Evolutionary conservation across 2,113 vertebrate species (phyloP), one percentile per base, ranked within the genome.

Genomic region (Craseonycteris thonglongyai): DNA sequence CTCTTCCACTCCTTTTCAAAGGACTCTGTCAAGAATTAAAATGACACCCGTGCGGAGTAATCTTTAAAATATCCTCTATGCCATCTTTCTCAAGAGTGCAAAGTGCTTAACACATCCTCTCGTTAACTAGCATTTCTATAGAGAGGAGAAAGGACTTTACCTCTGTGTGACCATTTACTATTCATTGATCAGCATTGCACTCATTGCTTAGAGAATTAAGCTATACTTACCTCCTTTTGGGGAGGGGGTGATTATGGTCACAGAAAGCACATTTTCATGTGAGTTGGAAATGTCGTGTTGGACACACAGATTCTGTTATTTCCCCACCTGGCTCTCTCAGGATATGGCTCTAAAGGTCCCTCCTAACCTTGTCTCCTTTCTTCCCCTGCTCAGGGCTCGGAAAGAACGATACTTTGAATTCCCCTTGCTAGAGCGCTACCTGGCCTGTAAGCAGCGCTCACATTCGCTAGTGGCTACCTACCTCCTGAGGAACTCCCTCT

Each of bases 371-470:
- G 61, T 54, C 69, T 89, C 56, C 35, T 84, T 91, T 95, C 89
- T 96, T 82, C 78, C 58, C 47, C n/a, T 94, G n/a, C 35, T 19
- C 98, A 99, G 99, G 97, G 99, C 99, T 69, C 99, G 99, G 82
- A 98, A 65, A 95, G 99, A 99, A 96, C 98, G 99, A 5, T 99
- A 99, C 95, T 99, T 99, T n/a, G 99, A 99, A 96, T 99, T 99
- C 97, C 99, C 99, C 0, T 97, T 99, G 71, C 98, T 99, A 97
- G 99, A 99, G 98, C 98, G 99, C 95, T 99, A 99, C 98, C 98
- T 99, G 97, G 97, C 98, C 54, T 99, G 99, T 98, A 99, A 99
- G 97, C 99, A 99, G 69, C 98, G 97, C 3, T 98, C 99, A 59
- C 99, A 99, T 71, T 98, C 98, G 94, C 98, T 99, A 8, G 99